Evolutionary conservation across 2,888 invertebrate genomes (phyloP).

Genomic region (Scaptodrosophila latifasciaeformis): DNA sequence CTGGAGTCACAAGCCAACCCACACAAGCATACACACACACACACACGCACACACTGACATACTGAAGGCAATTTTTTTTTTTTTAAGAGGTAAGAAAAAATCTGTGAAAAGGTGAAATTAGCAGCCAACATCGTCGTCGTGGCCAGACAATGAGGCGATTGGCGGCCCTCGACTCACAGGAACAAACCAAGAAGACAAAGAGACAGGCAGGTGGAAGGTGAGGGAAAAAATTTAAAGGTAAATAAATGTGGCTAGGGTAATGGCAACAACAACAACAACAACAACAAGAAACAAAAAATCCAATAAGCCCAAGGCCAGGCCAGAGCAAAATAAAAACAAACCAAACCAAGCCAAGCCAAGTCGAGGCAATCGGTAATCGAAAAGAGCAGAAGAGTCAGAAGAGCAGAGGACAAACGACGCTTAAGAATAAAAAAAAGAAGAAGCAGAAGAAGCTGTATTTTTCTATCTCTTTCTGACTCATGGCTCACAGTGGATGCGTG

Average conservation of each 20-base stretch:
- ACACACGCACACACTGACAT: slow-evolving; percentile 16
- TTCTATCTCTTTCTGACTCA: too few relatives aligned
- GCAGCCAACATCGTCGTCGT: slow-evolving; percentile 40
- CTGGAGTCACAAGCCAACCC: slow-evolving; percentile 33
- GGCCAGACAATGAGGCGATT: slow-evolving; percentile 63
- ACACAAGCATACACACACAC: slow-evolving; percentile 25
- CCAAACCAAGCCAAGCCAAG: slow-evolving; percentile 43
- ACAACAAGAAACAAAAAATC: slow-evolving; percentile 27
- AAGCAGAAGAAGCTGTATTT: too few relatives aligned
- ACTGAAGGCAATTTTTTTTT: too few relatives aligned
- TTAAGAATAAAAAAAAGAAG: slow-evolving; percentile 34
- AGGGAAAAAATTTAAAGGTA: slow-evolving; percentile 47
- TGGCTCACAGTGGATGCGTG: too few relatives aligned
- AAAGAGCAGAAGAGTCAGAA: slow-evolving; percentile 17
- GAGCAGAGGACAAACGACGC: slow-evolving; percentile 1
- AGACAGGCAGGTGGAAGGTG: background rate
- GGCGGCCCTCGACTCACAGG: slow-evolving; percentile 56
- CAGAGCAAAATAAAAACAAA: slow-evolving; percentile 7
- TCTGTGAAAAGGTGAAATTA: slow-evolving; percentile 66
- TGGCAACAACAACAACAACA: slow-evolving; percentile 34
- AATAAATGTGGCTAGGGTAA: slow-evolving; percentile 53
- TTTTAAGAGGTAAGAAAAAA: slow-evolving; percentile 18
- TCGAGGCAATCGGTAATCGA: slow-evolving; percentile 44
- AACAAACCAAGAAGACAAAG: slow-evolving; percentile 10
- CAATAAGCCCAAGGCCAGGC: slow-evolving; percentile 20